Base-by-base conservation (phyloP, 2,113 vertebrate genomes). In the Litocranius walleri region DNA sequence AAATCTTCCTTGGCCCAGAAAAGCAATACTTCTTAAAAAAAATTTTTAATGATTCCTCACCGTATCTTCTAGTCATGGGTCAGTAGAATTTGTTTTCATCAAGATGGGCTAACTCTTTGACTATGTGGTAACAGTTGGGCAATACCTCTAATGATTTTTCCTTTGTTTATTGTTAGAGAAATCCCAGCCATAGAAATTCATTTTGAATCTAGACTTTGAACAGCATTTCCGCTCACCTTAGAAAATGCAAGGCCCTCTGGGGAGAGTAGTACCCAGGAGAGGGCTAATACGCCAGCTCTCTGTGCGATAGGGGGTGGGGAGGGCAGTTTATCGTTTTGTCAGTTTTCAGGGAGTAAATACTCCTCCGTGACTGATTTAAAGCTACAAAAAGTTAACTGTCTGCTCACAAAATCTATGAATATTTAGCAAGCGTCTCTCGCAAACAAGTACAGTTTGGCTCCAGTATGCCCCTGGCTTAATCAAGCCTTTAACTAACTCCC, bases 1-100 rank as follows among this genome's bases (percentile, higher is more conserved):
- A n/a, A 43, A 56, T 96, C 67, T 62, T 92, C 50, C n/a, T 90
- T 95, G 77, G 36, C 45, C 59, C 33, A 85, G 54, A 92, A 97
- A 92, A 40, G 8, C 43, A 67, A 25, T 64, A 30, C 61, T 82
- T 81, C 85, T 77, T 5, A 0, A n/a, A 67, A 43, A 50, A 50
- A 50, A 12, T 56, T 78, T 81, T 61, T 8, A 80, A 50, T 48
- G 9, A 25, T 93, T 56, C 88, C 52, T 29, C 21, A 48, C 27
- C 10, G 0, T 85, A 45, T 80, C 16, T 80, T 64, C 45, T 61
- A 33, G 11, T 33, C 9, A 7, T 59, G 3, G 56, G 27, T 84
- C n/a, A 15, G 13, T n/a, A 50, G 30, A 92, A 36, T 52, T 77
- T n/a, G 8, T 62, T 92, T 94, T 85, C 57, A 78, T 36, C 33